Evolutionary conservation across 1,140 invertebrate species (phyloP).

Genomic region (Oscheius sp.): DNA sequence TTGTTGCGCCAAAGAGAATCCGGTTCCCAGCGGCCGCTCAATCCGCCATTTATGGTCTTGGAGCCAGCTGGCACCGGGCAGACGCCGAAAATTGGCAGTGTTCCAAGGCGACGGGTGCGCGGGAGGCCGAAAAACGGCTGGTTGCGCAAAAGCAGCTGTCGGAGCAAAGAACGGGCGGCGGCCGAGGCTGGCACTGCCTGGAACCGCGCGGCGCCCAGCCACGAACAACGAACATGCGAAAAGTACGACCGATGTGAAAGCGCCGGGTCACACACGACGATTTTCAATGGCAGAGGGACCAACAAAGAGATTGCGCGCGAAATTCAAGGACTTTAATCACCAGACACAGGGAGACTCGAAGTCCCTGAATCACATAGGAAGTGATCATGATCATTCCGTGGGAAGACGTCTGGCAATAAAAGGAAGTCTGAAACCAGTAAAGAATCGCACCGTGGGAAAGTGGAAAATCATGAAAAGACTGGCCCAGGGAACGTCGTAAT

Average conservation of each 20-base stretch:
- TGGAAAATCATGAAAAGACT: no score
- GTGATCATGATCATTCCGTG: no score
- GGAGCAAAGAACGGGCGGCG: neutral
- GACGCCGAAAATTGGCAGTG: neutral
- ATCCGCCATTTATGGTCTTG: neutral
- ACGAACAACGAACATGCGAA: neutral
- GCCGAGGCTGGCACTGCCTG: constrained; percentile 1
- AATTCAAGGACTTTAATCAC: no score
- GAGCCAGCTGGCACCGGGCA: neutral
- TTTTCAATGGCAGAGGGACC: neutral
- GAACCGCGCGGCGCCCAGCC: neutral
- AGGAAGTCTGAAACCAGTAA: no score
- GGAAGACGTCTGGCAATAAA: no score
- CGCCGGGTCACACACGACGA: neutral
- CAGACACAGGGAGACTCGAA: no score
- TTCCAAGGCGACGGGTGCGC: constrained; percentile 1
- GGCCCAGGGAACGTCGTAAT: no score
- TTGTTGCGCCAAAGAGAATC: no score
- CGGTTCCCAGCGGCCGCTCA: neutral
- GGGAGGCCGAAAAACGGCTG: neutral
- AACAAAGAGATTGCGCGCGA: no score
- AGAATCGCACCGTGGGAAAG: no score
- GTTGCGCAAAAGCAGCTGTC: neutral
- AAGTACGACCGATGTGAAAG: no score
- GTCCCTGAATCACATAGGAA: no score